A percentile compares a stretch with the other conserved stretches of the same genome.
Evolutionary conservation across 2,888 invertebrate species (phyloP).

Genomic region (Phragmatobia fuliginosa): DNA sequence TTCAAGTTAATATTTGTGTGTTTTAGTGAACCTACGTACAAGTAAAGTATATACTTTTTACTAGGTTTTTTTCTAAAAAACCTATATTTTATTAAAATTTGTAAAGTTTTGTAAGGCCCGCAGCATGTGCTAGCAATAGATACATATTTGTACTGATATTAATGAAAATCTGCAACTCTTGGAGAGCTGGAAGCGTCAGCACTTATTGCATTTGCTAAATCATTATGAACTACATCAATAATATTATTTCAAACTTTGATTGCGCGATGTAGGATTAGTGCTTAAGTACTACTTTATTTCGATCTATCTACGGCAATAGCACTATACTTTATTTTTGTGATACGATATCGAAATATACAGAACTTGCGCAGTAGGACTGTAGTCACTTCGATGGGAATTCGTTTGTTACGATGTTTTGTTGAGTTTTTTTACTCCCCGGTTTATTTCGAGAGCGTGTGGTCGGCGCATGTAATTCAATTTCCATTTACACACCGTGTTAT

Average conservation of each 20-base stretch:
- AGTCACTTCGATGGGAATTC: not conserved
- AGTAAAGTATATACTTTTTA: no score
- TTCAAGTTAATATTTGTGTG: no score
- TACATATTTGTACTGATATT: not conserved
- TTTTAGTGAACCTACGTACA: no score
- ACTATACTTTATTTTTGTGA: not conserved
- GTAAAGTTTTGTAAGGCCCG: no score
- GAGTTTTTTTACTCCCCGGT: conserved; percentile 3
- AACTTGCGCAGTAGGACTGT: not conserved
- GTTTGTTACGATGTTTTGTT: not conserved
- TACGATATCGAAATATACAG: not conserved
- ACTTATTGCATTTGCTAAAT: no score
- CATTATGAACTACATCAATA: no score
- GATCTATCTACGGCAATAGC: not conserved
- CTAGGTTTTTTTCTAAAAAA: no score
- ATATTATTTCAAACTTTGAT: not conserved
- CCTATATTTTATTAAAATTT: no score
- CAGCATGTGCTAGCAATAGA: no score
- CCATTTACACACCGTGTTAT: conserved; percentile 15
- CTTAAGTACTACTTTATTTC: not conserved
- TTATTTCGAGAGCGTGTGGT: conserved; percentile 2
- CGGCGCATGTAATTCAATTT: conserved; percentile 20
- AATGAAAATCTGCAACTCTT: no score
- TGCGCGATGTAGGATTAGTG: not conserved
- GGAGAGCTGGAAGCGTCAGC: no score